These are phyloP conservation scores for Actinia tenebrosa DNA, from an alignment of 64 coral and sea anemone genomes.

Conservation along the genomic window DNA sequence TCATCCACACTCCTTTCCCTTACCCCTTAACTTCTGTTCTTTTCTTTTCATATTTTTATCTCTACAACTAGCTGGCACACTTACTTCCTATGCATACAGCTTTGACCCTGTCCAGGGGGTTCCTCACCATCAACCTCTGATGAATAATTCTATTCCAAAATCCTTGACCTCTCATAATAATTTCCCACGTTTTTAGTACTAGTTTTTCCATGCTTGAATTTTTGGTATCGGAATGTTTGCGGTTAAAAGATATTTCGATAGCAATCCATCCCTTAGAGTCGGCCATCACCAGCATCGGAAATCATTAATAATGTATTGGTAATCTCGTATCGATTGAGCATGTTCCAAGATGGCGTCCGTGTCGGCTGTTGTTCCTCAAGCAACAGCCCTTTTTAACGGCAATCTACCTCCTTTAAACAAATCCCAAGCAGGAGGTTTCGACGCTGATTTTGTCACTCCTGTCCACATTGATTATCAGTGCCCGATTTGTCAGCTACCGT, in stretches of 20 bases:
- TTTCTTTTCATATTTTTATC: neutral
- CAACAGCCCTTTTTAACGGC: constrained; percentile 26
- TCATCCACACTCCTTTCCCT: neutral
- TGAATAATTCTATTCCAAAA: neutral
- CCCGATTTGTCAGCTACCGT: constrained; percentile 96
- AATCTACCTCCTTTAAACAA: constrained; percentile 36
- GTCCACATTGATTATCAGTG: constrained; percentile 88
- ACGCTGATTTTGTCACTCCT: constrained; percentile 82
- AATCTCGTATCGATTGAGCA: constrained; percentile 29
- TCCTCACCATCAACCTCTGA: too few species aligned
- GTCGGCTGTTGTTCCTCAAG: neutral
- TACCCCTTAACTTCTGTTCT: neutral
- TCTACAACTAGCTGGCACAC: too few species aligned
- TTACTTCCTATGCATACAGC: too few species aligned
- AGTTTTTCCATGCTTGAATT: neutral
- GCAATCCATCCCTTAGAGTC: neutral
- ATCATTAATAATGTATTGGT: constrained; percentile 55
- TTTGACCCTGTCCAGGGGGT: too few species aligned
- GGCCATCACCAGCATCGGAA: neutral
- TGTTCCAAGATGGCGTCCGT: constrained; percentile 66
- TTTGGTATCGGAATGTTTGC: neutral
- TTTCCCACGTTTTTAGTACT: neutral
- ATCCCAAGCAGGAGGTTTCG: constrained; percentile 78
- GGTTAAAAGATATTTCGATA: neutral
- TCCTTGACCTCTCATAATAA: neutral